These are phyloP conservation scores for Ceratina japonica DNA, from an alignment of 1,140 invertebrate species.

Conservation along the genomic window DNA sequence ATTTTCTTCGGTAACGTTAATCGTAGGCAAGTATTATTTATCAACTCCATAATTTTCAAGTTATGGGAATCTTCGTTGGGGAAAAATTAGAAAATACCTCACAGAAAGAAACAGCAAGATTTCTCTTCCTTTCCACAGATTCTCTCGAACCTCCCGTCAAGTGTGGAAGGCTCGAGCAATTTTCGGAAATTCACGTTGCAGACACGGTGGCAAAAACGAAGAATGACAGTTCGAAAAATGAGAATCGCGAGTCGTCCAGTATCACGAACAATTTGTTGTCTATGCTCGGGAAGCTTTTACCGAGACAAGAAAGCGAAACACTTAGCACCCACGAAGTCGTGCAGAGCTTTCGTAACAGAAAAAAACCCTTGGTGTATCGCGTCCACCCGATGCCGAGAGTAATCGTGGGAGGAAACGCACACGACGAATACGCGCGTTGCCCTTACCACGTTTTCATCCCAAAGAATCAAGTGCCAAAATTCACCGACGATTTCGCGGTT, in stretches of 20 bases:
- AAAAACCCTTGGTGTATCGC: constrained; percentile 41
- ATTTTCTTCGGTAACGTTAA: constrained; percentile 67
- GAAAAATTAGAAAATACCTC: background rate
- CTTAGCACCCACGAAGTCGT: constrained; percentile 30
- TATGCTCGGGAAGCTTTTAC: constrained; percentile 1
- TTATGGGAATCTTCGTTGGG: too few relatives aligned
- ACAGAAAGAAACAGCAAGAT: too few relatives aligned
- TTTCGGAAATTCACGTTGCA: constrained; percentile 72
- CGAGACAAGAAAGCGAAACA: background rate
- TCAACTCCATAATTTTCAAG: too few relatives aligned
- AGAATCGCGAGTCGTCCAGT: background rate
- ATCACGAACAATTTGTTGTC: background rate
- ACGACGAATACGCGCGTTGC: constrained; percentile 19
- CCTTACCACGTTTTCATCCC: constrained; percentile 60
- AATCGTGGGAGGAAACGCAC: background rate
- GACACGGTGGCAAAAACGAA: constrained; percentile 19
- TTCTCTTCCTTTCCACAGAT: background rate
- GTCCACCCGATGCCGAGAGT: constrained; percentile 43
- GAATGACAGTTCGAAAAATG: background rate
- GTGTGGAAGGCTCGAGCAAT: constrained; percentile 69
- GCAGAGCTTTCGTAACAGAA: constrained; percentile 32
- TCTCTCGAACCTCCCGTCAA: constrained; percentile 60
- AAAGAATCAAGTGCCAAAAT: constrained; percentile 33
- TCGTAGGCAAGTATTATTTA: constrained; percentile 65
- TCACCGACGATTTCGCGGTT: background rate